Evolutionary conservation across 2,113 vertebrate species (phyloP).

Genomic region (Amblyornis subalaris): DNA sequence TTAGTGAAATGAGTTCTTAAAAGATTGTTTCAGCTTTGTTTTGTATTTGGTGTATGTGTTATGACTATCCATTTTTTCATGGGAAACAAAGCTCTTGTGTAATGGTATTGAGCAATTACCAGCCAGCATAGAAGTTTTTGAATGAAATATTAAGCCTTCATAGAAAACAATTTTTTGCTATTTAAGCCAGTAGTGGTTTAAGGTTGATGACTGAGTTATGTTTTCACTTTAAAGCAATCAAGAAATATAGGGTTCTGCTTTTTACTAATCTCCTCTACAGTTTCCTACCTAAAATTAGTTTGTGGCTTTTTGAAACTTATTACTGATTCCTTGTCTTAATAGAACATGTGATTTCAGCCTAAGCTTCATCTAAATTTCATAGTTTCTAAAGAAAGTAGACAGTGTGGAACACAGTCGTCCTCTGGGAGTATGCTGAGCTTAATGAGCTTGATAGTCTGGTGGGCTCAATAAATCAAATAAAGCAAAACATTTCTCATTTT

Average conservation of each 20-base stretch:
- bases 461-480: conserved; percentile 99
- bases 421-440: conserved; percentile 91
- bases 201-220: not conserved
- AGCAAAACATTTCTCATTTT: conserved; percentile 99
- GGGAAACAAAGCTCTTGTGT: not conserved
- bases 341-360: conserved; percentile 54
- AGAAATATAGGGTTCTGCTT: not conserved
- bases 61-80: not conserved
- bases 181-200: not conserved
- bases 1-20: not conserved
- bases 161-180: not conserved
- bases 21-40: not conserved
- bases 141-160: not conserved
- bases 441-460: conserved; percentile 99
- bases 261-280: not conserved
- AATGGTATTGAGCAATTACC: not conserved
- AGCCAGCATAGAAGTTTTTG: not conserved
- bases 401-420: conserved; percentile 83
- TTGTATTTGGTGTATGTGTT: not conserved
- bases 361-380: conserved; percentile 74
- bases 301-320: conserved; percentile 48
- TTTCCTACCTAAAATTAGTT: conserved; percentile 22
- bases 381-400: conserved; percentile 77
- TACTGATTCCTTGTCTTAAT: conserved; percentile 55
- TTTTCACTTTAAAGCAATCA: not conserved